phyloP scores from a whole-genome alignment of 2,888 invertebrate genomes.

The Drosophila affinis region DNA sequence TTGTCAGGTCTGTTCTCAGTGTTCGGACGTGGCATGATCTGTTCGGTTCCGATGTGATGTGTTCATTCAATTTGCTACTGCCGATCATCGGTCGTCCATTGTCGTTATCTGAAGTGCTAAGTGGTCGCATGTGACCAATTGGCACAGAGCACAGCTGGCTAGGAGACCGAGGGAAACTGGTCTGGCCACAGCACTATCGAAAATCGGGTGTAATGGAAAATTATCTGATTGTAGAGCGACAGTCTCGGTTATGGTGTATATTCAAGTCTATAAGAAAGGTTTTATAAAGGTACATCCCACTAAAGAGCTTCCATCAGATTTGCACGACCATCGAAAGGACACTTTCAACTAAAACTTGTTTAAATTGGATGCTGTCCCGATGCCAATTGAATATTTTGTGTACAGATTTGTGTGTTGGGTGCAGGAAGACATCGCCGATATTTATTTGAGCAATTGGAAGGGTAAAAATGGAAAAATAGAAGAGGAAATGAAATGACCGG shows the following conservation, averaged over 20 bases:
- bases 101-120: slow-evolving; percentile 65
- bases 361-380: slow-evolving; percentile 19
- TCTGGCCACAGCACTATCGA: too few relatives aligned
- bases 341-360: slow-evolving; percentile 2
- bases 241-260: too few relatives aligned
- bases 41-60: slow-evolving; percentile 18
- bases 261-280: too few relatives aligned
- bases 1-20: slow-evolving; percentile 12
- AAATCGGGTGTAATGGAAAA: too few relatives aligned
- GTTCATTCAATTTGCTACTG: slow-evolving; percentile 16
- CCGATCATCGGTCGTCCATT: slow-evolving; percentile 7
- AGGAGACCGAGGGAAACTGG: background rate
- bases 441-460: slow-evolving; percentile 1
- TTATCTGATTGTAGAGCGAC: too few relatives aligned
- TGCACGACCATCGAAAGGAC: too few relatives aligned
- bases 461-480: slow-evolving; percentile 28
- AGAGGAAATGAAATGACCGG: slow-evolving; percentile 78
- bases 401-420: background rate
- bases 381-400: slow-evolving; percentile 29
- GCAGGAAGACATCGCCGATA: background rate
- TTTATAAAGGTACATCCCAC: too few relatives aligned
- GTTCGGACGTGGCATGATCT: slow-evolving; percentile 29
- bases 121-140: slow-evolving; percentile 76
- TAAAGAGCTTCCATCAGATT: too few relatives aligned
- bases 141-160: slow-evolving; percentile 52